A percentile compares a stretch with the other conserved stretches of the same genome.
Conservation (phyloP, 2,888 invertebrate genomes). For the Chesias legatella region DNA sequence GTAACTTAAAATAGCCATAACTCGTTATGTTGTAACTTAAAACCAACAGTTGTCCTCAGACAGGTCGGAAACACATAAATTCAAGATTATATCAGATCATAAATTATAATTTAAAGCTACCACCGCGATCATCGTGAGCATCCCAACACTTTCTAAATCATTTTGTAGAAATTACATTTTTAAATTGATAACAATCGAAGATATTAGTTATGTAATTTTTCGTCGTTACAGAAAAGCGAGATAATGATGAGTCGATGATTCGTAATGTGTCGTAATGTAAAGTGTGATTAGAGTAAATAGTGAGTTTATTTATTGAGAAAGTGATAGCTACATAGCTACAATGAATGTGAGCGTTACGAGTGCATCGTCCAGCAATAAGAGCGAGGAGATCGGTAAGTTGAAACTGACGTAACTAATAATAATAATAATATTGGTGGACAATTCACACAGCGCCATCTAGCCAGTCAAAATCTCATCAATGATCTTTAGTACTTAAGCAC, state of each 20-base stretch:
- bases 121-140: conserved; percentile 11
- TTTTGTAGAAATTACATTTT: conserved; percentile 19
- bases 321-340: conserved; percentile 30
- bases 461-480: too few relatives aligned
- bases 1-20: too few relatives aligned
- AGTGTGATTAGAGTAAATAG: conserved; percentile 31
- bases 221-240: conserved; percentile 15
- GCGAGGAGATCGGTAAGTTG: conserved; percentile 64
- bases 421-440: too few relatives aligned
- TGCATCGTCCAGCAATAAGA: conserved; percentile 50
- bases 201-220: conserved; percentile 27
- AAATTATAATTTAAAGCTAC: conserved; percentile 13
- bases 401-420: not conserved
- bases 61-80: conserved; percentile 8
- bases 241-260: conserved; percentile 18
- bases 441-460: too few relatives aligned
- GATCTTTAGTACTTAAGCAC: too few relatives aligned
- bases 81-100: conserved; percentile 14
- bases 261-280: conserved; percentile 23
- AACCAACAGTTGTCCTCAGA: not conserved
- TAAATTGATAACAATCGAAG: conserved; percentile 25
- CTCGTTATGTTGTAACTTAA: too few relatives aligned
- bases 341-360: conserved; percentile 60
- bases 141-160: conserved; percentile 26
- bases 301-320: conserved; percentile 15